Evolutionary conservation across 1,140 invertebrate species (phyloP).

Genomic region (Himalopsyche phryganea): DNA sequence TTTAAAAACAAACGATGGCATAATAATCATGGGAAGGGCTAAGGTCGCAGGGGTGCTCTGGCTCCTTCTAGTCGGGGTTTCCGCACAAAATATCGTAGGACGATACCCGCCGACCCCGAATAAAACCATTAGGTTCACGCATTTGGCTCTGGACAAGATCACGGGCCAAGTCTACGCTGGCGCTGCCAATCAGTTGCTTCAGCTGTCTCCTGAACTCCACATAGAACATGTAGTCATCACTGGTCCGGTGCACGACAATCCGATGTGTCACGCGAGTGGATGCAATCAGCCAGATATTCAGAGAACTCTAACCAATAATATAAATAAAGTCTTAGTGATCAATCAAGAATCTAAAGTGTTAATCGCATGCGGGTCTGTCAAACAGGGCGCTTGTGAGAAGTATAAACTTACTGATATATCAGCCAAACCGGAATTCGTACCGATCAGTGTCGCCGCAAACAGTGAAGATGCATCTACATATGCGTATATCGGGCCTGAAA

Average conservation of each 20-base stretch:
- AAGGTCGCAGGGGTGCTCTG: slow-evolving; percentile 17
- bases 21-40: slow-evolving; percentile 26
- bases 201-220: slow-evolving; percentile 71
- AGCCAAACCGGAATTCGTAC: slow-evolving; percentile 68
- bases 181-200: slow-evolving; percentile 79
- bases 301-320: slow-evolving; percentile 72
- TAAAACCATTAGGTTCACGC: slow-evolving; percentile 38
- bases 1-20: slow-evolving; percentile 17
- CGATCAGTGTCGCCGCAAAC: slow-evolving; percentile 82
- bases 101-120: slow-evolving; percentile 20
- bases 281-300: slow-evolving; percentile 65
- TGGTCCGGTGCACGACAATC: slow-evolving; percentile 79
- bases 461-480: slow-evolving; percentile 88
- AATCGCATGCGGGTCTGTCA: slow-evolving; percentile 83
- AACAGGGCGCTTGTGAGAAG: slow-evolving; percentile 84
- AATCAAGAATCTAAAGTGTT: slow-evolving; percentile 76
- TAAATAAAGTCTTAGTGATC: slow-evolving; percentile 89
- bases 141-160: slow-evolving; percentile 51
- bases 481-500: slow-evolving; percentile 90
- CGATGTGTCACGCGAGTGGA: slow-evolving; percentile 81
- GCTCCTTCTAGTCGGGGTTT: slow-evolving; percentile 15
- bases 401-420: slow-evolving; percentile 82
- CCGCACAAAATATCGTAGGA: slow-evolving; percentile 18
- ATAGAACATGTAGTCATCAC: slow-evolving; percentile 65
- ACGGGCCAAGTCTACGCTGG: slow-evolving; percentile 71